Base-by-base conservation (phyloP, 2,113 vertebrate species). In the Syngnathus scovelli region DNA sequence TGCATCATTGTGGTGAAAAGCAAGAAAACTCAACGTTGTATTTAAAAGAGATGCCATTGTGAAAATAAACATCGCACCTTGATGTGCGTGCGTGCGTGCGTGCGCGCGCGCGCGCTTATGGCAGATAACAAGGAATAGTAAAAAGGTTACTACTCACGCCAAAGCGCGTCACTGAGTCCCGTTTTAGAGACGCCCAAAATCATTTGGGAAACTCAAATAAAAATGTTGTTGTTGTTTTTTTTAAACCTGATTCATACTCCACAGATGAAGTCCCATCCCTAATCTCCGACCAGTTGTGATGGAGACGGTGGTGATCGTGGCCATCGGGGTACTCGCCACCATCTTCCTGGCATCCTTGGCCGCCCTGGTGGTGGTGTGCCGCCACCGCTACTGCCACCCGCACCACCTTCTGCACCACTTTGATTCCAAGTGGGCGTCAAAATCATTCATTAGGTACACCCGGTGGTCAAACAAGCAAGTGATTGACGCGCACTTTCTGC, bases 241-340 rank as follows among this genome's bases (percentile, higher is more conserved):
- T 39, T n/a, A n/a, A 67, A 37, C 71, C 54, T 75, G 61, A 76
- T 73, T 0, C 75, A 38, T 63, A 46, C 61, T 74, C 56, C 1
- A 56, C 81, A 91, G 91, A 89, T 91, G 83, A 91, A 76, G 38
- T 2, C 7, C 54, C 66, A n/a, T 58, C 63, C 62, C 1, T 86
- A 80, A 69, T 61, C n/a, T 13, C 69, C 8, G 27, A 87, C 71
- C 60, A 69, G 77, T 77, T 27, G 59, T 80, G 89, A 99, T 99
- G 96, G 96, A 98, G 90, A 97, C 95, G 0, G 96, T 98, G 72
- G 96, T 98, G 89, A 98, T 99, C 0, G 93, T 98, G 66, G 96
- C 95, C 83, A 98, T 98, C 1, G 94, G 95, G 13, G 94, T 98
- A 69, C 78, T 98, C 86, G 95, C 95, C 79, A 95, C 95, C 86